A percentile compares a stretch with the other conserved stretches of the same genome.
These are phyloP conservation scores for Calvadosia cruxmelitensis DNA, from an alignment of 30 jellyfish, hydroid and myxozoan species.

Conservation along the genomic window DNA sequence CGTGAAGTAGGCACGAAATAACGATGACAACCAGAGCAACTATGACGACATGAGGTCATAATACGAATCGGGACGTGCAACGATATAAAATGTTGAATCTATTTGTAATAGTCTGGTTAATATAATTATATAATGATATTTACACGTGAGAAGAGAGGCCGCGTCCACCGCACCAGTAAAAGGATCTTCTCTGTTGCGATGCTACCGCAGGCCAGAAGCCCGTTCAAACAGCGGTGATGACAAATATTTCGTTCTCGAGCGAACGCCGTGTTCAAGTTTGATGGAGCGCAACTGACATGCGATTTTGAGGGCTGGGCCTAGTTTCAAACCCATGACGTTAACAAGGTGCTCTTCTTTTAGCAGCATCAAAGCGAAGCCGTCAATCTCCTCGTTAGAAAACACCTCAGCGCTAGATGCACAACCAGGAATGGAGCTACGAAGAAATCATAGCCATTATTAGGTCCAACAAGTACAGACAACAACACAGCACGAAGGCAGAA, in stretches of 20 bases:
- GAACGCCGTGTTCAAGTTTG: conserved; percentile 68
- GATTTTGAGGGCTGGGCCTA: conserved; percentile 97
- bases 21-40: too few species aligned
- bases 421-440: conserved; percentile 85
- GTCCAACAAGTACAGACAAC: too few species aligned
- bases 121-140: too few species aligned
- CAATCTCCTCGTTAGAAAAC: conserved; percentile 80
- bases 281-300: conserved; percentile 79
- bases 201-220: neutral
- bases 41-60: too few species aligned
- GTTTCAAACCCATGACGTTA: conserved; percentile 75
- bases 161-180: too few species aligned
- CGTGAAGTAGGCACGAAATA: too few species aligned
- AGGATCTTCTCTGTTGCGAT: too few species aligned
- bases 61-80: too few species aligned
- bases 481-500: neutral
- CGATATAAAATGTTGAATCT: too few species aligned
- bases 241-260: conserved; percentile 60
- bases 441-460: neutral
- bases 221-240: conserved; percentile 61
- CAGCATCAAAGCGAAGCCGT: conserved; percentile 91
- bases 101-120: too few species aligned
- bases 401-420: conserved; percentile 63
- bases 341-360: conserved; percentile 73
- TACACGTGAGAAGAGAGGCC: too few species aligned